These are phyloP conservation scores for Elysia crispata DNA, from an alignment of 2,888 invertebrate genomes.

Conservation along the genomic window DNA sequence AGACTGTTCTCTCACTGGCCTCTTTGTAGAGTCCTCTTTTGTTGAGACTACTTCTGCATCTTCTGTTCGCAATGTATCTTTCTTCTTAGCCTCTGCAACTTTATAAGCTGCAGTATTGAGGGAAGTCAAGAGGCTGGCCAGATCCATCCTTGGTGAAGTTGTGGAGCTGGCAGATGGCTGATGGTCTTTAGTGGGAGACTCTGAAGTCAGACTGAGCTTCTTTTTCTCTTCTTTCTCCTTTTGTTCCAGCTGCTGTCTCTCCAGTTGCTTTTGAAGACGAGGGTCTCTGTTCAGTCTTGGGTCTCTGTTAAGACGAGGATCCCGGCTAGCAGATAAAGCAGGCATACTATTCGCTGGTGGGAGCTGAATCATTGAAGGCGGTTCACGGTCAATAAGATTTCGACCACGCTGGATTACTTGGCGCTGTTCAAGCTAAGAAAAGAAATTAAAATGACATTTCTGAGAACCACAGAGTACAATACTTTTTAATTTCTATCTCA, in stretches of 20 bases:
- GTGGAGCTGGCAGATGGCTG: background rate
- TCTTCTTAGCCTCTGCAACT: constrained; percentile 39
- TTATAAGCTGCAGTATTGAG: constrained; percentile 44
- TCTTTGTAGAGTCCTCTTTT: background rate
- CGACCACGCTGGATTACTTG: constrained; percentile 26
- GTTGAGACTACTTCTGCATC: background rate
- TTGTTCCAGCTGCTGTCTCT: constrained; percentile 22
- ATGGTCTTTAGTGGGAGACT: constrained; percentile 9
- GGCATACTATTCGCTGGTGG: constrained; percentile 32
- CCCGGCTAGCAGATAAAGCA: constrained; percentile 30
- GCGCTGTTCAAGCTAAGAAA: constrained; percentile 33
- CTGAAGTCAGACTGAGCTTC: background rate
- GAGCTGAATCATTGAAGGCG: constrained; percentile 40
- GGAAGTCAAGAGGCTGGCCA: constrained; percentile 44
- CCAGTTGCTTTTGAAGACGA: constrained; percentile 35
- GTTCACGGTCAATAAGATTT: constrained; percentile 44
- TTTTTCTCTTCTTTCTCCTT: background rate
- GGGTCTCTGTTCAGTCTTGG: constrained; percentile 47
- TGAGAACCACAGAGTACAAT: too few species aligned
- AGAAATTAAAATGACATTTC: too few species aligned
- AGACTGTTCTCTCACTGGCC: background rate
- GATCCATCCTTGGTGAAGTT: constrained; percentile 36
- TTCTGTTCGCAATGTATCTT: background rate
- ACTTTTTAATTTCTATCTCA: too few species aligned
- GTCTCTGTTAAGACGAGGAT: constrained; percentile 52